Evolutionary conservation across 2,797 vertebrate genomes (phyloP), one percentile per base, ranked within the genome.

Genomic region (Mormyrops attenuatus): DNA sequence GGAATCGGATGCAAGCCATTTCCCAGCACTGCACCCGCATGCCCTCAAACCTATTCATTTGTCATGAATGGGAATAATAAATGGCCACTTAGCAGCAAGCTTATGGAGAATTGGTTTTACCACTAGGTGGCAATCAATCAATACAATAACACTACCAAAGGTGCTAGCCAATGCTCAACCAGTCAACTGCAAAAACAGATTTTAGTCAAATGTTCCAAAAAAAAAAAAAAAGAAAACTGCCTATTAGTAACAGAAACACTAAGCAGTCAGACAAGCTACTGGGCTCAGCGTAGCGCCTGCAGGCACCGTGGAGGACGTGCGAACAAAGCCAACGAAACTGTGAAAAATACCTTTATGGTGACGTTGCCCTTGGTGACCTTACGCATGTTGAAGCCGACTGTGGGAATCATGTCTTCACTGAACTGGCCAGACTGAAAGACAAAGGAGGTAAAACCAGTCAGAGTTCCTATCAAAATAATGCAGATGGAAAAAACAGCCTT

Each of bases 381-480:
- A 84, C 99, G 95, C 99, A 99, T 99, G 96, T 99, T 99, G 96
- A 99, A 99, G 84, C 99, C 99, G 47, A 99, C 99, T 2, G 99
- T 99, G 88, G 99, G 99, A 90, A 99, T 99, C 99, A 99, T 99
- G 93, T 99, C 99, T 95, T 99, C 99, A 90, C 96, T 99, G 96
- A 99, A 99, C 80, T 99, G 98, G 90, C 99, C 99, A 49, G 98
- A 99, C 99, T 99, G 92, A 30, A 93, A 88, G 77, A 91, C 49
- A 91, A 55, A 30, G 44, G 8, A 57, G 52, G 3, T 60, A 49
- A 30, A 52, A 63, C 49, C 47, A 47, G 69, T 38, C 66, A 38
- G 69, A 5, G 3, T n/a, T n/a, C n/a, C 34, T 20, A 2, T n/a
- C 2, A 84, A 22, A 44, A 49, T n/a, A 49, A 49, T 7, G 38